These are phyloP conservation scores for Malurus alboscapulatus DNA, from an alignment of 2,113 vertebrate genomes.

Conservation along the genomic window DNA sequence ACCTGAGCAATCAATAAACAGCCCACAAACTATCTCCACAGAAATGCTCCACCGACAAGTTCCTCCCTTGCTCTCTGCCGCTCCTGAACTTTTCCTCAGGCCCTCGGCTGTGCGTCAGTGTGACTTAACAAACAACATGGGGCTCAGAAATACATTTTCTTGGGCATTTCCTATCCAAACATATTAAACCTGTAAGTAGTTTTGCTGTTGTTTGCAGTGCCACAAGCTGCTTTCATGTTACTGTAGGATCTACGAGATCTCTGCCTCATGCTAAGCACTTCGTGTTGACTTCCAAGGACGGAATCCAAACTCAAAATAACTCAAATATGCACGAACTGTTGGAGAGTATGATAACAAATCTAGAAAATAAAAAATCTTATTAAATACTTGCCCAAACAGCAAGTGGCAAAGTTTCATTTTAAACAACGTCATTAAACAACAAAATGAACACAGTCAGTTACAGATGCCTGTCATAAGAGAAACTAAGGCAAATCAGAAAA, in stretches of 20 bases:
- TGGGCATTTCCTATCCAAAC: background rate
- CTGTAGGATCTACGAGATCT: background rate
- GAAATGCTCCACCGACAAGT: background rate
- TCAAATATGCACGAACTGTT: background rate
- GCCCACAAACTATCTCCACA: constrained; percentile 34
- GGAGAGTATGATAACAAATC: background rate
- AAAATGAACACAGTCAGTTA: background rate
- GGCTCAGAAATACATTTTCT: background rate
- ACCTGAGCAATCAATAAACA: constrained; percentile 56
- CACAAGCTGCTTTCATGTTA: background rate
- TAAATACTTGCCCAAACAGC: background rate
- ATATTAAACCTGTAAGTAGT: background rate
- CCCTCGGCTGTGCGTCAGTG: background rate
- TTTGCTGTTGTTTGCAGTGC: background rate
- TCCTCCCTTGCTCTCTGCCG: background rate
- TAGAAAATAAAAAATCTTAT: background rate
- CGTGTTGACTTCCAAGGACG: background rate
- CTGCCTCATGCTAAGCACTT: background rate
- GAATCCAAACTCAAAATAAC: background rate
- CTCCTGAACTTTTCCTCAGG: background rate
- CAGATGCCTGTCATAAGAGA: background rate
- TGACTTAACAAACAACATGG: background rate
- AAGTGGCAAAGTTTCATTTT: background rate
- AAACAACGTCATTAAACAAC: background rate
- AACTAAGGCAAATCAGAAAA: background rate